Conservation (phyloP, 2,888 invertebrate species). For the Idaea straminata region DNA sequence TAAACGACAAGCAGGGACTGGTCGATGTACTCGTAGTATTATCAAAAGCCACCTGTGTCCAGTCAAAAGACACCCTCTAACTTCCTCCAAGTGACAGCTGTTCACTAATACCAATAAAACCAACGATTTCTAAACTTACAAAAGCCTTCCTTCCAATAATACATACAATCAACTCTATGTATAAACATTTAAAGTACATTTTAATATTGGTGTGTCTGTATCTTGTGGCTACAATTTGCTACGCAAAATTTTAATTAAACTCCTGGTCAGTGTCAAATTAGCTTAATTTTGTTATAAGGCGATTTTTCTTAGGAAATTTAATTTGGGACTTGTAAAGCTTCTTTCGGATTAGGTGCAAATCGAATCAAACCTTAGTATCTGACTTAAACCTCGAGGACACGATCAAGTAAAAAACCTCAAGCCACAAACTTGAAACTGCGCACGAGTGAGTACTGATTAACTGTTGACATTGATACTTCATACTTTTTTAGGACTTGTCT, state of each 20-base stretch:
- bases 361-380: background rate
- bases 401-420: too few relatives aligned
- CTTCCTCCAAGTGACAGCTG: background rate
- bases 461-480: too few relatives aligned
- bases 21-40: too few relatives aligned
- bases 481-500: too few relatives aligned
- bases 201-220: background rate
- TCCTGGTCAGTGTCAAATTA: constrained; percentile 16
- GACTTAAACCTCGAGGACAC: too few relatives aligned
- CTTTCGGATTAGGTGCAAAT: constrained; percentile 17
- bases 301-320: constrained; percentile 31
- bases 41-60: too few relatives aligned
- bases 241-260: constrained; percentile 5
- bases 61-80: background rate
- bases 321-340: constrained; percentile 13
- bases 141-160: background rate
- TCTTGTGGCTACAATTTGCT: background rate
- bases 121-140: background rate
- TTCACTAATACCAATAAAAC: background rate
- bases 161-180: background rate
- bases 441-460: too few relatives aligned
- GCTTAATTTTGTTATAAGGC: constrained; percentile 25
- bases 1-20: too few relatives aligned
- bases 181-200: background rate
- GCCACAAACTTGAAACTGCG: too few relatives aligned